Percentiles rank a stretch among this genome's conserved stretches.
These are phyloP conservation scores for Athalia rosae DNA, from an alignment of 2,888 invertebrate genomes.

Conservation along the genomic window DNA sequence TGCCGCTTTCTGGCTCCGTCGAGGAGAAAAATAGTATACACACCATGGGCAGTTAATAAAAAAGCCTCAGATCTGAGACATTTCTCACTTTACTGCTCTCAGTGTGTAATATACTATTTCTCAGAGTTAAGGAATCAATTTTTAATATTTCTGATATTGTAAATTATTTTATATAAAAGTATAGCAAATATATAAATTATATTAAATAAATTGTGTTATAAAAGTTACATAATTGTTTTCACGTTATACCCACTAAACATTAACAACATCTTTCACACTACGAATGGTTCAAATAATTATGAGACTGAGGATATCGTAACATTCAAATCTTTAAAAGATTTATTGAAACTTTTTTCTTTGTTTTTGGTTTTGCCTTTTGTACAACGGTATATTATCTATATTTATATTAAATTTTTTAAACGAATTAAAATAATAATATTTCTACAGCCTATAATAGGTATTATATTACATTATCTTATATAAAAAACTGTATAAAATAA, in stretches of 20 bases:
- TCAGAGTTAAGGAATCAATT: slow-evolving; percentile 7
- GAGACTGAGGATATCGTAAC: slow-evolving; percentile 16
- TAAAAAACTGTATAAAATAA: slow-evolving; percentile 44
- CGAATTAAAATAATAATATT: slow-evolving; percentile 28
- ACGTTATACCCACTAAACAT: too few relatives aligned
- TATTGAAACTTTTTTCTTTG: slow-evolving; percentile 26
- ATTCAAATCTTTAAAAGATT: slow-evolving; percentile 39
- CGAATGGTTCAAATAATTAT: neutral
- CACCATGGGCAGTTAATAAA: too few relatives aligned
- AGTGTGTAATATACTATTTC: too few relatives aligned
- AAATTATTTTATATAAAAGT: slow-evolving; percentile 42
- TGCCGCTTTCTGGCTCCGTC: too few relatives aligned
- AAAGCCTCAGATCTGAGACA: too few relatives aligned
- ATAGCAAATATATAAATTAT: slow-evolving; percentile 44
- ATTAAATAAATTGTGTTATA: slow-evolving; percentile 45
- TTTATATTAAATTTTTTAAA: slow-evolving; percentile 27
- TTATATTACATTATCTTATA: slow-evolving; percentile 38
- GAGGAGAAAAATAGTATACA: slow-evolving; percentile 3
- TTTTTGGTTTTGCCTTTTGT: slow-evolving; percentile 15
- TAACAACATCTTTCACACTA: neutral
- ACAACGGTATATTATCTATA: slow-evolving; percentile 42
- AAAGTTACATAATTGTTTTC: slow-evolving; percentile 3
- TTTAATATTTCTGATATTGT: slow-evolving; percentile 42
- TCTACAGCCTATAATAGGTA: slow-evolving; percentile 29
- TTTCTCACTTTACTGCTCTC: too few relatives aligned